A percentile compares a stretch with the other conserved stretches of the same genome.
Evolutionary conservation across 2,113 vertebrate genomes (phyloP).

Genomic region (Scolopax mira): DNA sequence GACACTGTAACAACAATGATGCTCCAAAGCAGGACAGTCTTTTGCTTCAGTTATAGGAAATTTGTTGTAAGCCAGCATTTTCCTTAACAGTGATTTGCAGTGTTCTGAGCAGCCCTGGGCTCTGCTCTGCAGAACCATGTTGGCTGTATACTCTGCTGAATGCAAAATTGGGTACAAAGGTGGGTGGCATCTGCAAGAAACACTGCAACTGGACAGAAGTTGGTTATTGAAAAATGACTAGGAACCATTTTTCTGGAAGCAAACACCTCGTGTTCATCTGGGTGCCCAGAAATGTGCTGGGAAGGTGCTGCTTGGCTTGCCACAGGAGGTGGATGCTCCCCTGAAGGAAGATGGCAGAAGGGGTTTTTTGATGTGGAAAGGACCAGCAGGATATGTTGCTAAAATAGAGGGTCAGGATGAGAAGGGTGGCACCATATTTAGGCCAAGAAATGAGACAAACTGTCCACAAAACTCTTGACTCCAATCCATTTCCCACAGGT

Average conservation of each 20-base stretch:
- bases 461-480: background rate
- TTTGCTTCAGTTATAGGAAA: background rate
- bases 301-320: background rate
- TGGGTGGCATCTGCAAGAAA: accelerated
- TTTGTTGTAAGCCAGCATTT: background rate
- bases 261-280: background rate
- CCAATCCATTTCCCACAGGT: background rate
- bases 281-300: background rate
- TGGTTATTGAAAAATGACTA: background rate
- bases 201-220: no score
- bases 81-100: background rate
- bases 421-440: background rate
- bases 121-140: background rate
- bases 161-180: background rate
- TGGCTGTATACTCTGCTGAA: background rate
- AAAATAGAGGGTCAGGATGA: background rate
- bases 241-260: background rate
- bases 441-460: background rate
- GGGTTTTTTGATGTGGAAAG: background rate
- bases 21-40: background rate
- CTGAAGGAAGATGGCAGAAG: background rate
- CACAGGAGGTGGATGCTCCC: background rate
- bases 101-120: background rate
- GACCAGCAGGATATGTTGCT: background rate
- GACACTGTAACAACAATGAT: background rate